Conservation (phyloP, 2,113 vertebrate species). For the Climacteris rufus region DNA sequence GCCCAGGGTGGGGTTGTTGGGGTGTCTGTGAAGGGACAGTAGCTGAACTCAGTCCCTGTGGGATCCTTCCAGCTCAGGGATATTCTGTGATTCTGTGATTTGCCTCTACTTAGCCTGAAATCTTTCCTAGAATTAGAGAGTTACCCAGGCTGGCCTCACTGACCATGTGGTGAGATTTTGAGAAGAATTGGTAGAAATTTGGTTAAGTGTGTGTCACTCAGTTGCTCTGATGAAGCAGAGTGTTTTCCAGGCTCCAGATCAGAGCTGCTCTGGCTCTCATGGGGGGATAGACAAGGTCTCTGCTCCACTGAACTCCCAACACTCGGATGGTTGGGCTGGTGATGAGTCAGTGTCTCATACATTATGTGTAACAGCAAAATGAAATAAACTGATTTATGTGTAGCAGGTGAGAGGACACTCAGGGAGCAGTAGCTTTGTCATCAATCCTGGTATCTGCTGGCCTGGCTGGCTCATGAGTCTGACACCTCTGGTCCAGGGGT, state of each 20-base stretch:
- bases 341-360: neutral
- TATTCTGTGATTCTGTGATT: neutral
- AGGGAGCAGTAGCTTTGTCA: neutral
- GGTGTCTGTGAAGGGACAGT: neutral
- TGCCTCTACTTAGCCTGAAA: neutral
- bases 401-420: neutral
- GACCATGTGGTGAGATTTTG: neutral
- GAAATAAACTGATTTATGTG: neutral
- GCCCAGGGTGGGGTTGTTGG: neutral
- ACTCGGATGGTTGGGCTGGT: neutral
- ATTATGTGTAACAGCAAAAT: neutral
- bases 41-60: rapidly evolving
- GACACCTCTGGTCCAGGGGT: neutral
- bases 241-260: neutral
- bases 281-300: neutral
- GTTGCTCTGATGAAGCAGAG: neutral
- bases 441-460: neutral
- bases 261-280: neutral
- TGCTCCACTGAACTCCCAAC: neutral
- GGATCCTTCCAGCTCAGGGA: neutral
- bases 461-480: neutral
- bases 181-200: neutral
- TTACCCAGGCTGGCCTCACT: neutral
- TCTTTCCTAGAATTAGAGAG: neutral
- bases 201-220: neutral